Conservation (phyloP, 1,140 invertebrate species). For the Atta texana region DNA sequence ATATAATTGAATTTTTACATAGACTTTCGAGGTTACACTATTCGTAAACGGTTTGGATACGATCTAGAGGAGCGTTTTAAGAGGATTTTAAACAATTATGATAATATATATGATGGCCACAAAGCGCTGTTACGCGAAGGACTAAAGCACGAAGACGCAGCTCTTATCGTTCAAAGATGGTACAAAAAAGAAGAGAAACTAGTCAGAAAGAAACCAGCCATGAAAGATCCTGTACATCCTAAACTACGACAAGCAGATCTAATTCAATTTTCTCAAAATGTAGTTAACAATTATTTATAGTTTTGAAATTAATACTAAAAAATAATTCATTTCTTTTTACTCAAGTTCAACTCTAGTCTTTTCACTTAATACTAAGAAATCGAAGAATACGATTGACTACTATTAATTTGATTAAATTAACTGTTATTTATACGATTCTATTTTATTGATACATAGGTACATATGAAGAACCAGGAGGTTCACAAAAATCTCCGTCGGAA, state of each 20-base stretch:
- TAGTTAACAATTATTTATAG: constrained; percentile 78
- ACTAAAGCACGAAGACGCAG: constrained; percentile 85
- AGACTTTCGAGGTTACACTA: constrained; percentile 90
- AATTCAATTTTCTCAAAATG: constrained; percentile 86
- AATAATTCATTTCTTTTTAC: background rate
- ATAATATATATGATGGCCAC: constrained; percentile 82
- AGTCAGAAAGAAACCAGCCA: constrained; percentile 75
- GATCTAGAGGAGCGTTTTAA: constrained; percentile 86
- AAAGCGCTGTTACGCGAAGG: constrained; percentile 84
- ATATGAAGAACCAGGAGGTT: constrained; percentile 90
- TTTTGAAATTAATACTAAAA: background rate
- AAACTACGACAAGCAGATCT: constrained; percentile 85
- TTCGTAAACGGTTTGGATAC: constrained; percentile 88
- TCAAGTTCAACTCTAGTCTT: background rate
- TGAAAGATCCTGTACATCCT: constrained; percentile 79
- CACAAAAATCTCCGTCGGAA: constrained; percentile 90
- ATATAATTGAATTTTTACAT: constrained; percentile 25
- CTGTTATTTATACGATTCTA: background rate
- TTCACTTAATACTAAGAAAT: constrained; percentile 12
- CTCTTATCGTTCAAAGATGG: constrained; percentile 84
- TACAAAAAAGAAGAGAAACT: constrained; percentile 81
- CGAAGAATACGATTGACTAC: background rate
- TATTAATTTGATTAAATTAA: constrained; percentile 31
- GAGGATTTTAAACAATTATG: constrained; percentile 82
- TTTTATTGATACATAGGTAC: constrained; percentile 85